Conservation (phyloP, 1,140 invertebrate species). For the Neomicropteryx cornuta region DNA sequence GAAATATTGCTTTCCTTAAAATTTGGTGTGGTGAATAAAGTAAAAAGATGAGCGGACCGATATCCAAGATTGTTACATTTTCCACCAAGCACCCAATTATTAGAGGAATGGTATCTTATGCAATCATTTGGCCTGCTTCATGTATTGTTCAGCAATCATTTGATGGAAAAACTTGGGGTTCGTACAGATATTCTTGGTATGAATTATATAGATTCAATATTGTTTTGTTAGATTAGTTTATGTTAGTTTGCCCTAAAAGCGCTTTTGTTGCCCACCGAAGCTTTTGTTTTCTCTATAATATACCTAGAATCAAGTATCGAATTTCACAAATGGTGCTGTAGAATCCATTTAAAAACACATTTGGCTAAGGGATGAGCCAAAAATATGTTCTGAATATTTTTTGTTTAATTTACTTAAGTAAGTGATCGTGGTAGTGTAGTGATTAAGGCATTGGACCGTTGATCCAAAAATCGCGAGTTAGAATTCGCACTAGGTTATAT, state of each 20-base stretch:
- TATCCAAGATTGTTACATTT: slow-evolving; percentile 11
- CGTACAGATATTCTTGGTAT: slow-evolving; percentile 3
- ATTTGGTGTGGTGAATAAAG: too few species aligned
- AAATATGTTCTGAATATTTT: too few species aligned
- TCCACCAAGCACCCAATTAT: slow-evolving; percentile 10
- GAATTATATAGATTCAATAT: background rate
- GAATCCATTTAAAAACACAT: background rate
- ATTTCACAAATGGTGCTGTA: background rate
- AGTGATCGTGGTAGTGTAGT: too few species aligned
- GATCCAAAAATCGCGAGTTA: too few species aligned
- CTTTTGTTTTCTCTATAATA: background rate
- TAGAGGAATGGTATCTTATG: slow-evolving; percentile 14
- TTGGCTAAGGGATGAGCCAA: too few species aligned
- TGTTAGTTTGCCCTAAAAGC: background rate
- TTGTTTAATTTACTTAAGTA: too few species aligned
- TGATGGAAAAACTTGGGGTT: slow-evolving; percentile 15
- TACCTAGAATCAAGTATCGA: background rate
- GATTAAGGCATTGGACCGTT: too few species aligned
- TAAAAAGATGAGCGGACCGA: too few species aligned
- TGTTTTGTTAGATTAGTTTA: background rate
- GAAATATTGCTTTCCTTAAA: too few species aligned
- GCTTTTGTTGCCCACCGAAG: background rate
- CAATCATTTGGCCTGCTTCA: slow-evolving; percentile 14
- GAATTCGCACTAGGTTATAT: too few species aligned
- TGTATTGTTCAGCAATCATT: slow-evolving; percentile 13